phyloP scores from a whole-genome alignment of 2,888 invertebrate genomes.

The Leucophenga montana region DNA sequence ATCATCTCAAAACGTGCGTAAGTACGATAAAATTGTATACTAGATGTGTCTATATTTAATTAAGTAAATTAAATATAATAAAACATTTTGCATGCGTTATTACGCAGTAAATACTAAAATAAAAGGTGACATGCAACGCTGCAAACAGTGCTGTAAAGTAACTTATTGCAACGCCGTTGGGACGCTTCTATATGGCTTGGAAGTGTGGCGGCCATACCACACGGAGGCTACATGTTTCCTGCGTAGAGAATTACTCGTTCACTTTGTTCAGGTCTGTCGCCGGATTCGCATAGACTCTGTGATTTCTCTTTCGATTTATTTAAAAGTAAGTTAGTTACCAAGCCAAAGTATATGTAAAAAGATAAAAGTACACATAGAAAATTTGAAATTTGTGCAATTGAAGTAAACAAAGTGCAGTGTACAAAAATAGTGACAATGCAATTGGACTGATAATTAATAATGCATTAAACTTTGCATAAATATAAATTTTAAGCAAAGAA shows the following conservation, averaged over 20 bases:
- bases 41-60: too few species aligned
- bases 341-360: constrained; percentile 43
- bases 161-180: too few species aligned
- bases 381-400: constrained; percentile 44
- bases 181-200: neutral
- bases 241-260: constrained; percentile 76
- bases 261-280: constrained; percentile 82
- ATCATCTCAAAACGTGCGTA: too few species aligned
- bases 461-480: constrained; percentile 41
- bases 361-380: constrained; percentile 11
- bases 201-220: constrained; percentile 47
- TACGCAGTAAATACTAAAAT: too few species aligned
- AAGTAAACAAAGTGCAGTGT: constrained; percentile 39
- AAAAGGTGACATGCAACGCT: neutral
- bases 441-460: constrained; percentile 37
- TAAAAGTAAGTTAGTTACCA: constrained; percentile 65
- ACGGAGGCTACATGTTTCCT: constrained; percentile 61
- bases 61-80: too few species aligned
- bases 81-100: too few species aligned
- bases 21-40: too few species aligned
- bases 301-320: constrained; percentile 70
- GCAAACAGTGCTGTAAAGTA: neutral
- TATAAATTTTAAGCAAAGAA: constrained; percentile 6
- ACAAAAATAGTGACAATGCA: constrained; percentile 44
- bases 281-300: constrained; percentile 76